These are phyloP conservation scores for Calephelis virginiensis DNA, from an alignment of 1,140 invertebrate species.

Conservation along the genomic window DNA sequence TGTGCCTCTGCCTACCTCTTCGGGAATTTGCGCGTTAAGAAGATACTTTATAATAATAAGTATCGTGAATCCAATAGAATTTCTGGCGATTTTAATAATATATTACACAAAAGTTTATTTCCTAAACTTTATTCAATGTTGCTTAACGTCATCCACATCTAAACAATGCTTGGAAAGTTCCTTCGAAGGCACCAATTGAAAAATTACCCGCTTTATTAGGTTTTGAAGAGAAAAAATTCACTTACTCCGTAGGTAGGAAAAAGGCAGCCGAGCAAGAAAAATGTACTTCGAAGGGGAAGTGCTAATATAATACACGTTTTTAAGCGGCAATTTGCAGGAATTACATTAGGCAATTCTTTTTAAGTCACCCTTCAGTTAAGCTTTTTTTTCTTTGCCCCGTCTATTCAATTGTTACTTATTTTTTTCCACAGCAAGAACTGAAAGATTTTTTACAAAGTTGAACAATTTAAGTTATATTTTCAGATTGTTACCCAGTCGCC, in stretches of 20 bases:
- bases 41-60: no score
- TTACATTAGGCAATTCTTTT: constrained; percentile 19
- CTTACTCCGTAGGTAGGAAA: constrained; percentile 49
- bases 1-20: no score
- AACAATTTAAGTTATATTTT: no score
- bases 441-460: no score
- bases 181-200: constrained; percentile 58
- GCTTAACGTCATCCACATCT: constrained; percentile 29
- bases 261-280: constrained; percentile 55
- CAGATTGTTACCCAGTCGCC: no score
- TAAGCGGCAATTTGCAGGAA: constrained; percentile 16
- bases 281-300: constrained; percentile 49
- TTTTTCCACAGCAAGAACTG: no score
- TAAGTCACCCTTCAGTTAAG: constrained; percentile 4
- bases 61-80: no score
- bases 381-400: background rate
- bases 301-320: constrained; percentile 52
- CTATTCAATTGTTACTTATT: no score
- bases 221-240: constrained; percentile 53
- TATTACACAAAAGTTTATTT: background rate
- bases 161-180: constrained; percentile 43
- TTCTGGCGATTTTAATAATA: constrained; percentile 5
- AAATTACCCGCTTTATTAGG: constrained; percentile 74
- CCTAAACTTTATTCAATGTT: background rate
- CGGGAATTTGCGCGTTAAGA: no score